Evolutionary conservation across 2,113 vertebrate genomes (phyloP).

Genomic region (Promerops cafer): DNA sequence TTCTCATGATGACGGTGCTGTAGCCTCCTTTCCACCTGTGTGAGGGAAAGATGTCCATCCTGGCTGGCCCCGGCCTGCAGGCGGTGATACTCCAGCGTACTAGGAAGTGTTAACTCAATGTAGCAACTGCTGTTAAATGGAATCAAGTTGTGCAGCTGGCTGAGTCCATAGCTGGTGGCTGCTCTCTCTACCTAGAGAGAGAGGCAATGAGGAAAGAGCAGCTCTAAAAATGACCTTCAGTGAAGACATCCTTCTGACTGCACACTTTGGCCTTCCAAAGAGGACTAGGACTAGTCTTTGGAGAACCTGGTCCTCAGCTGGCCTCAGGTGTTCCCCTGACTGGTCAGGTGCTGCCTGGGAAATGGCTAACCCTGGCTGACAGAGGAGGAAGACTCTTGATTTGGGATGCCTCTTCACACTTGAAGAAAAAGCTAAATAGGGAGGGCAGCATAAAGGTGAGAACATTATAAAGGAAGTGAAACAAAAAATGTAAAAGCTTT

Average conservation of each 20-base stretch:
- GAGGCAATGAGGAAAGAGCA: not conserved
- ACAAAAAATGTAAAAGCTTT: not conserved
- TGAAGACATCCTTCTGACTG: not conserved
- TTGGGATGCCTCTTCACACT: not conserved
- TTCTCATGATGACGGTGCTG: accelerated
- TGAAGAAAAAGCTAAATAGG: not conserved
- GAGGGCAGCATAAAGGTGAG: not conserved
- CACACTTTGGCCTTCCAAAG: not conserved
- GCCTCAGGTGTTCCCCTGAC: not conserved
- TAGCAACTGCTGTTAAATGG: not conserved
- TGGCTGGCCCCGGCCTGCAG: not conserved
- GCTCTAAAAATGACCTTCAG: not conserved
- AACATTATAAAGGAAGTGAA: not conserved
- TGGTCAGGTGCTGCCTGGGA: not conserved
- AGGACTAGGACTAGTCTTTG: not conserved
- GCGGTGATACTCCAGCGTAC: not conserved
- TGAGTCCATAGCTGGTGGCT: not conserved
- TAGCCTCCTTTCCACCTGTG: not conserved
- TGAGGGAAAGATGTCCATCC: not conserved
- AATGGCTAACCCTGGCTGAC: not conserved
- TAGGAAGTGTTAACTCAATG: not conserved
- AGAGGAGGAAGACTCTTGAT: not conserved
- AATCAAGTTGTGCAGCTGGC: not conserved
- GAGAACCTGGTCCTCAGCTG: not conserved
- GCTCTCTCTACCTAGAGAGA: not conserved